A percentile compares a stretch with the other conserved stretches of the same genome.
Conservation (phyloP, 2,888 invertebrate species). For the Strigamia maritima region DNA sequence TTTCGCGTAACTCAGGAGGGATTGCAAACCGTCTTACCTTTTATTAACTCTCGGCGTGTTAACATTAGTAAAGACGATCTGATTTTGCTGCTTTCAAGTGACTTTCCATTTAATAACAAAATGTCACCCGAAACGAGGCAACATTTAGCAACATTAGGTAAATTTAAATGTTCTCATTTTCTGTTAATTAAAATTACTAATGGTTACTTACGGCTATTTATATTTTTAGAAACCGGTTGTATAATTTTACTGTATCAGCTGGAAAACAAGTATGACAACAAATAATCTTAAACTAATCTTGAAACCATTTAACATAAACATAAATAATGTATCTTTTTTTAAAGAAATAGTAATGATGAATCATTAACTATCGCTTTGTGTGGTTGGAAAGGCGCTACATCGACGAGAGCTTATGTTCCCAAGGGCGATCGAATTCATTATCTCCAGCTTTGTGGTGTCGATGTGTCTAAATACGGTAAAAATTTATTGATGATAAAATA, state of each 20-base stretch:
- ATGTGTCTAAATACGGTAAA: conserved; percentile 77
- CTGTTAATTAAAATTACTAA: not conserved
- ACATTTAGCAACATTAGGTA: conserved; percentile 67
- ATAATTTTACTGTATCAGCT: conserved; percentile 68
- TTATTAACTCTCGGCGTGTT: conserved; percentile 69
- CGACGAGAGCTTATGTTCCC: conserved; percentile 83
- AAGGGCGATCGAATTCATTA: conserved; percentile 81
- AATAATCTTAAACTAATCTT: not conserved
- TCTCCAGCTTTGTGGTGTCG: conserved; percentile 77
- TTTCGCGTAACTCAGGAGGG: conserved; percentile 91
- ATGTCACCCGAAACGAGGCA: conserved; percentile 66
- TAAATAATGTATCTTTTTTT: not conserved
- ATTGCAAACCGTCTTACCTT: conserved; percentile 68
- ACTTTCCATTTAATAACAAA: conserved; percentile 71
- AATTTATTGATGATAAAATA: not conserved
- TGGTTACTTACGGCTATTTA: not conserved
- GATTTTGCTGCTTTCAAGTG: conserved; percentile 70
- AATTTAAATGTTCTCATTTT: not conserved
- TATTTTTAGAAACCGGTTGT: conserved; percentile 64
- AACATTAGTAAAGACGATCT: conserved; percentile 71
- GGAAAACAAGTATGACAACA: conserved; percentile 49
- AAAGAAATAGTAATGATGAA: conserved; percentile 1
- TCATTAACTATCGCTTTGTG: conserved; percentile 64
- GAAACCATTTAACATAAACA: not conserved
- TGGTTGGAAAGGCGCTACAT: conserved; percentile 87